A percentile compares a stretch with the other conserved stretches of the same genome.
Evolutionary conservation across 2,797 vertebrate genomes (phyloP).

Genomic region (Tapirus indicus): DNA sequence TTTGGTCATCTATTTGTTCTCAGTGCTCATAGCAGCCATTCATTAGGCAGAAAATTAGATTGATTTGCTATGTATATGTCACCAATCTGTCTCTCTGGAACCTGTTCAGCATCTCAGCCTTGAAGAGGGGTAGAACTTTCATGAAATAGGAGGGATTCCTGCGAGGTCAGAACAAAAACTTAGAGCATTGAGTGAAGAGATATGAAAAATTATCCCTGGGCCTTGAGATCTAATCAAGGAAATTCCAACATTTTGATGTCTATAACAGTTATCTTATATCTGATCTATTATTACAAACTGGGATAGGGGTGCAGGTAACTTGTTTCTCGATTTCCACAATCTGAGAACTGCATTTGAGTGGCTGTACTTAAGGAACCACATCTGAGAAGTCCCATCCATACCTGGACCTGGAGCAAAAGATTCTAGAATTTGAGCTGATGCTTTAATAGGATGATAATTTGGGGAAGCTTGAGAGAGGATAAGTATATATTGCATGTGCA

Average conservation of each 20-base stretch:
- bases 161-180: neutral
- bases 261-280: neutral
- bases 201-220: neutral
- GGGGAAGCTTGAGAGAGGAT: neutral
- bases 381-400: rapidly evolving
- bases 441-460: neutral
- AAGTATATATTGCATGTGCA: neutral
- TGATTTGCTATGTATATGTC: neutral
- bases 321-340: neutral
- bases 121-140: neutral
- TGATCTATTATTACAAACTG: too few species aligned
- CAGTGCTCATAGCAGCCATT: neutral
- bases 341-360: neutral
- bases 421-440: neutral
- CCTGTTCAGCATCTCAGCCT: neutral
- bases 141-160: neutral
- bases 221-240: neutral
- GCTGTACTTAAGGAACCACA: neutral
- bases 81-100: neutral
- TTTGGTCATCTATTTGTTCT: neutral
- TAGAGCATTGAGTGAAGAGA: neutral
- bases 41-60: neutral
- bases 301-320: neutral
- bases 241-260: neutral
- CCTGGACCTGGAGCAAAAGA: neutral